Conservation (phyloP, 92 coral and sea anemone genomes). For the Chrysogorgia sp. region DNA sequence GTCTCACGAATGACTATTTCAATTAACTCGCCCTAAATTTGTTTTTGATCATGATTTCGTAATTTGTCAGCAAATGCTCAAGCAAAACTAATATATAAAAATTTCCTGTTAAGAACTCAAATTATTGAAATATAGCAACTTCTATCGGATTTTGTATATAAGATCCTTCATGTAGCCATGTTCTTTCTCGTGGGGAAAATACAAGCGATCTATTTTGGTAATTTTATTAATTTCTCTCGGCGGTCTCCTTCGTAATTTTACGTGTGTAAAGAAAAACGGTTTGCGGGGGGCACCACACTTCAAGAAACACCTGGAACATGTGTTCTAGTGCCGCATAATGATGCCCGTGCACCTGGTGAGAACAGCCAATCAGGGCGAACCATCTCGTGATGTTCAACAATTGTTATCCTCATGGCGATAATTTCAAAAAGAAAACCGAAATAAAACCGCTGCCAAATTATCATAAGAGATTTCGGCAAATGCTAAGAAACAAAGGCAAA, state of each 20-base stretch:
- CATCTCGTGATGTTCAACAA: slow-evolving; percentile 7
- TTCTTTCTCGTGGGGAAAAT: background rate
- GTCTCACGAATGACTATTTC: slow-evolving; percentile 31
- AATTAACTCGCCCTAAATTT: slow-evolving; percentile 38
- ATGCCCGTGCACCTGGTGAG: slow-evolving; percentile 30
- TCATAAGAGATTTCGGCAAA: background rate
- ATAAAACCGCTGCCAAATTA: slow-evolving; percentile 21
- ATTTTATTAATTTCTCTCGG: background rate
- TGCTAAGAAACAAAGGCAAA: background rate
- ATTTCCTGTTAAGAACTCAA: slow-evolving; percentile 21
- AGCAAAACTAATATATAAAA: slow-evolving; percentile 10
- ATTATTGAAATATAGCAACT: background rate
- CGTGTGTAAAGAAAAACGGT: background rate
- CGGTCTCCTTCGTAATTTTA: background rate
- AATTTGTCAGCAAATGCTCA: slow-evolving; percentile 34
- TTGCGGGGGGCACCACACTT: background rate
- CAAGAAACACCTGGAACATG: slow-evolving; percentile 31
- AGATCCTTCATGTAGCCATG: too few relatives aligned
- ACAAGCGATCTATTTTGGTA: background rate
- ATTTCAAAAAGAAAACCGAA: slow-evolving; percentile 28
- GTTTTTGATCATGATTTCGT: slow-evolving; percentile 42
- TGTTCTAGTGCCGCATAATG: slow-evolving; percentile 14
- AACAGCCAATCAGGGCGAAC: slow-evolving; percentile 22
- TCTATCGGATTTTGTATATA: background rate
- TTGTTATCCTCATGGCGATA: slow-evolving; percentile 26